Percentiles rank a stretch among this genome's conserved stretches.
These are phyloP conservation scores for Zygaena filipendulae DNA, from an alignment of 2,888 invertebrate species.

Conservation along the genomic window DNA sequence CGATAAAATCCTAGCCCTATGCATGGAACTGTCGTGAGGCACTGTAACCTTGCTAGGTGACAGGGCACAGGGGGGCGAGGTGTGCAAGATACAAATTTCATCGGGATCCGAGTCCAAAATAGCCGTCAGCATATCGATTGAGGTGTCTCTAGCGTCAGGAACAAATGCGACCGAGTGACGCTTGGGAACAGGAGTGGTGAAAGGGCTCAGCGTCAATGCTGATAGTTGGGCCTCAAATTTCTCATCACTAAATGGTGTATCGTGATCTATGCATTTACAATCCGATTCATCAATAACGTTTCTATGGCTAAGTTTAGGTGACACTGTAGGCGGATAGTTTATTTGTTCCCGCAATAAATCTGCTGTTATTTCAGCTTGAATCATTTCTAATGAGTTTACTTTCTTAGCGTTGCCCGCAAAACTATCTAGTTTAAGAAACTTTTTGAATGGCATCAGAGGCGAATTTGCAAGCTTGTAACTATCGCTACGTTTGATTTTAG, in stretches of 20 bases:
- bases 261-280: slow-evolving; percentile 37
- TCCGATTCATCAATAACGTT: slow-evolving; percentile 34
- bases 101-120: slow-evolving; percentile 61
- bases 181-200: slow-evolving; percentile 48
- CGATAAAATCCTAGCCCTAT: slow-evolving; percentile 73
- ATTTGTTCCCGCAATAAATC: slow-evolving; percentile 75
- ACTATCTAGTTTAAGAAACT: slow-evolving; percentile 62
- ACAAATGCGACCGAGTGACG: slow-evolving; percentile 47
- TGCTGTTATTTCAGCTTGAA: slow-evolving; percentile 71
- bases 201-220: slow-evolving; percentile 52
- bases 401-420: slow-evolving; percentile 52
- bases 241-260: slow-evolving; percentile 29
- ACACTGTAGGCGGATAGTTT: slow-evolving; percentile 75
- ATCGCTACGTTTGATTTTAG: slow-evolving; percentile 81
- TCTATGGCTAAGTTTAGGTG: slow-evolving; percentile 60
- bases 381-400: slow-evolving; percentile 63
- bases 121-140: slow-evolving; percentile 52
- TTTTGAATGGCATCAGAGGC: slow-evolving; percentile 74
- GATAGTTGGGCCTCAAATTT: slow-evolving; percentile 50
- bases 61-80: slow-evolving; percentile 55
- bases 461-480: slow-evolving; percentile 87
- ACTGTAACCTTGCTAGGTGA: slow-evolving; percentile 71
- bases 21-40: slow-evolving; percentile 70
- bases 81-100: slow-evolving; percentile 44
- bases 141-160: slow-evolving; percentile 46